Conservation (phyloP, 2,888 invertebrate species). For the Parnassius mnemosyne region DNA sequence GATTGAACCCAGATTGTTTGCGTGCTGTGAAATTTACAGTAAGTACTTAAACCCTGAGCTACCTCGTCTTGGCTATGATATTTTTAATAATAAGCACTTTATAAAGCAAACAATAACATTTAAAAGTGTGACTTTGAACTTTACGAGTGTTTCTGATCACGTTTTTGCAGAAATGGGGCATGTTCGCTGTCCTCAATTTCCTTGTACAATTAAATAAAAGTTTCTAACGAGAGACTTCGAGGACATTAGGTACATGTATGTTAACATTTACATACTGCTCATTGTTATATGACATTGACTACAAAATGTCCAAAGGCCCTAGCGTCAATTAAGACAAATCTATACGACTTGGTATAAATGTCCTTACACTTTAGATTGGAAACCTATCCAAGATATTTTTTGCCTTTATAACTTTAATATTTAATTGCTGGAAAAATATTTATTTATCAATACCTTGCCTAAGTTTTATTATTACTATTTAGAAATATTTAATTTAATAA, state of each 20-base stretch:
- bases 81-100: too few species aligned
- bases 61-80: too few species aligned
- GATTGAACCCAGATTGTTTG: too few species aligned
- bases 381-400: constrained; percentile 5
- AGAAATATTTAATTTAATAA: neutral
- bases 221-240: constrained; percentile 14
- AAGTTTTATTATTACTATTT: too few species aligned
- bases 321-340: constrained; percentile 42
- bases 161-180: constrained; percentile 44
- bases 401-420: constrained; percentile 22
- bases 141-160: constrained; percentile 50
- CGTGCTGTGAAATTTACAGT: too few species aligned
- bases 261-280: constrained; percentile 44
- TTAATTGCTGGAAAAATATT: neutral
- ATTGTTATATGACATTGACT: constrained; percentile 62
- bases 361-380: constrained; percentile 22
- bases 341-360: constrained; percentile 21
- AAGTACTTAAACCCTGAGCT: too few species aligned
- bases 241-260: constrained; percentile 38
- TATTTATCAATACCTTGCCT: too few species aligned
- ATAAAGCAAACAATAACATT: constrained; percentile 34
- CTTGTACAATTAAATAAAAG: constrained; percentile 27
- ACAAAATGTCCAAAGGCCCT: constrained; percentile 57
- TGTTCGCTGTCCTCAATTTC: constrained; percentile 30
- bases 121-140: constrained; percentile 47